Base-by-base conservation (phyloP, 2,888 invertebrate genomes). In the Orthosia gothica region DNA sequence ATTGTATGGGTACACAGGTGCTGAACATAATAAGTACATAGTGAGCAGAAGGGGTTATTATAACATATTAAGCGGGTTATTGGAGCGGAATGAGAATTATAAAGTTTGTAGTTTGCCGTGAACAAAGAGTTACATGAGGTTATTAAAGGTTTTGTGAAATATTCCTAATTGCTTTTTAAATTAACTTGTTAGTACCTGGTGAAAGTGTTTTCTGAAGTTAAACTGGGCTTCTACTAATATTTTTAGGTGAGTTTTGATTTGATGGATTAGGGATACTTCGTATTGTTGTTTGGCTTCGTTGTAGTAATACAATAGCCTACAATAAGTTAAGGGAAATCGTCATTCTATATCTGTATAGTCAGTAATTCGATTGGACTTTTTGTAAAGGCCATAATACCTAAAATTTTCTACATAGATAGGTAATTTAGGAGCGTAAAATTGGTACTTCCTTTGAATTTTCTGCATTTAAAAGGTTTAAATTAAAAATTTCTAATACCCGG, bases 1-100 rank as follows among this genome's bases (percentile, higher is more conserved):
- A 88, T 87, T 82, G 84, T 88, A 80, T 83, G 84, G 70, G 79
- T 81, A 77, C 81, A 73, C 78, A 86, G 76, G 81, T 79, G 76
- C 58, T 77, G 73, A 76, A n/a, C n/a, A n/a, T n/a, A n/a, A n/a
- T n/a, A n/a, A n/a, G 71, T 52, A 78, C 45, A 68, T 58, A 71
- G 52, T 61, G 40, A 84, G 67, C 52, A 62, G 26, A 64, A 79
- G 75, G 67, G 78, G 70, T 82, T 81, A 75, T 70, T 74, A 59
- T 50, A 71, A 68, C 79, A 77, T 78, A 70, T 76, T 74, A 80
- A 70, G 32, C 61, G 16, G 59, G 45, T 18, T 63, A 72, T 71
- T 76, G 64, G 40, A 67, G 52, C 26, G 20, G 61, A 82, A 85
- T 76, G 74, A 81, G 66, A 67, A 71, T 79, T 58, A 57, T 26